Evolutionary conservation across 2,113 vertebrate genomes (phyloP), one percentile per base, ranked within the genome.

Genomic region (Lepus europaeus): DNA sequence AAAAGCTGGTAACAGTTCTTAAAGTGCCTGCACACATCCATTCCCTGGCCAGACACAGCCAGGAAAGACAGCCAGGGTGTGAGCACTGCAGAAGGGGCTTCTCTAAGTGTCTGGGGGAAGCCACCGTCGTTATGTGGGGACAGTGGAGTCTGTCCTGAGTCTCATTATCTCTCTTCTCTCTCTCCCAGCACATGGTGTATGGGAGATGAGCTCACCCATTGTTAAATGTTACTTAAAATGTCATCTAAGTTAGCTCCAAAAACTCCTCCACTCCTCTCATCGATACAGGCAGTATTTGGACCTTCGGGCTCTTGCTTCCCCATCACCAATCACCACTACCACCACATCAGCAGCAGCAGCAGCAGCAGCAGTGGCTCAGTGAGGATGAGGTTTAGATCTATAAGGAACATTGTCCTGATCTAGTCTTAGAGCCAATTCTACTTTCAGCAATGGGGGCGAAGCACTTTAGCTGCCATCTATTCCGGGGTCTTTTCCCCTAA

Each of bases 281-380:
- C 17, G 19, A 31, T 25, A 23, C 6, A 66, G 66, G 82, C 81
- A n/a, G 27, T 29, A 31, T n/a, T 63, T 25, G 63, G 56, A 25
- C 25, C 36, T 56, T 78, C 25, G 64, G n/a, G 13, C 31, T n/a
- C 25, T 49, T n/a, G 25, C n/a, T 33, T 78, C 49, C 31, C 45
- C 63, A 0, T 29, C 31, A 20, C 11, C 9, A 27, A 0, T 31
- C 27, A 53, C 7, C 49, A 1, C 13, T 6, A 61, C 11, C 8
- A 1, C 29, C 2, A 1, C 22, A 27, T 36, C 23, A 33, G 12
- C 11, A 36, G 13, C 25, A 23, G 5, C 25, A 22, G 1, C 3
- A 63, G 11, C 29, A 6, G 51, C 93, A 95, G 92, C 91, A 96
- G 90, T 87, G 14, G 27, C 81, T 19, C 9, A 4, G 14, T 49